Base-by-base conservation (phyloP, 2,888 invertebrate genomes). In the Epirrhoe tristata region DNA sequence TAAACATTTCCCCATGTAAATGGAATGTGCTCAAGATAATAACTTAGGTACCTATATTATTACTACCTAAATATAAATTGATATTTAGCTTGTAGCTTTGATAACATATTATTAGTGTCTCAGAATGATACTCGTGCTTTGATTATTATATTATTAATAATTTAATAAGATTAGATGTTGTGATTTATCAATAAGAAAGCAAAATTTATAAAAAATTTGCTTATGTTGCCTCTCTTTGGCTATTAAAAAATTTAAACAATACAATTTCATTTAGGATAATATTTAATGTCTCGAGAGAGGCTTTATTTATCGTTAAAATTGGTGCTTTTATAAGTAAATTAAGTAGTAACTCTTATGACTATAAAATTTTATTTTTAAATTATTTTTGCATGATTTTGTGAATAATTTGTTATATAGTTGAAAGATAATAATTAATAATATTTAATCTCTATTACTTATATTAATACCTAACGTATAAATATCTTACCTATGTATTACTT, bases 281-380 rank as follows among this genome's bases (percentile, higher is more conserved):
- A 4, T 7, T 1, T 51, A 51, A 10, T 39, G 50, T 12, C 48
- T 16, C 12, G 1, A 16, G 8, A 32, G 5, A 50, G 6, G 43
- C 53, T 57, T 51, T 63, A 24, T 56, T 56, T 50, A 48, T 59
- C 43, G 24, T 32, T 61, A 66, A 57, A 34, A 36, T 60, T 61
- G 66, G 66, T 66, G 66, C 66, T 66, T 66, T 55, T 24, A 10
- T 43, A 31, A 24, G 7, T 32, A 48, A 58, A 14, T 50, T 16
- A 31, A 46, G n/a, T 6, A 10, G 10, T 53, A 34, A 3, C 17
- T 6, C 12, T 43, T 48, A 48, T 10, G 51, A 52, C 10, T 31
- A 7, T 31, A 51, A 46, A 50, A n/a, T n/a, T 55, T 36, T 43
- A 24, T 54, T 34, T 39, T 43, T 16, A 31, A 36, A 14, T 56